phyloP scores from a whole-genome alignment of 2,113 vertebrate genomes.

The Panurus biarmicus region DNA sequence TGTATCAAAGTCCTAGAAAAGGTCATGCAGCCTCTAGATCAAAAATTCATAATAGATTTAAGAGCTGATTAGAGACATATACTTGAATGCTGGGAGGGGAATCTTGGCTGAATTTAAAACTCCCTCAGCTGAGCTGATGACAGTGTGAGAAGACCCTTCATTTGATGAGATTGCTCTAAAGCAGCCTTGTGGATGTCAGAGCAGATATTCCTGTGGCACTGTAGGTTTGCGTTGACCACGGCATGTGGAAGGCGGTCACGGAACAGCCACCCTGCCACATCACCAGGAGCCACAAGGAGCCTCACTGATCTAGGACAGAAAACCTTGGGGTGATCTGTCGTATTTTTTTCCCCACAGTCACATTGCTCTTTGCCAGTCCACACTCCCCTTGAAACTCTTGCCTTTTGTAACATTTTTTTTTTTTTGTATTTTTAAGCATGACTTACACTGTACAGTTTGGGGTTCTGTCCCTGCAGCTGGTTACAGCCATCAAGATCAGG shows the following conservation, averaged over 20 bases:
- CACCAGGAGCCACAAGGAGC: not conserved
- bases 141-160: not conserved
- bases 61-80: not conserved
- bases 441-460: not conserved
- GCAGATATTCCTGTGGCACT: not conserved
- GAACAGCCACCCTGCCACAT: not conserved
- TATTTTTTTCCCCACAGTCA: not conserved
- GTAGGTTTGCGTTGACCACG: accelerated
- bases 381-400: not conserved
- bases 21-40: not conserved
- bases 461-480: not conserved
- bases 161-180: not conserved
- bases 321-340: not conserved
- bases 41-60: constrained; percentile 10
- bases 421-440: not conserved
- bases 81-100: not conserved
- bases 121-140: not conserved
- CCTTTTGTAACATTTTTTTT: not conserved
- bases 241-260: accelerated
- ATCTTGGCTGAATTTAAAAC: not conserved
- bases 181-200: not conserved
- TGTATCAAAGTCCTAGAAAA: constrained; percentile 23
- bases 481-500: not conserved
- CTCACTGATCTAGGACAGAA: not conserved
- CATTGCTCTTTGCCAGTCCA: not conserved